Conservation (phyloP, 2,888 invertebrate species). For the Dioctria linearis region DNA sequence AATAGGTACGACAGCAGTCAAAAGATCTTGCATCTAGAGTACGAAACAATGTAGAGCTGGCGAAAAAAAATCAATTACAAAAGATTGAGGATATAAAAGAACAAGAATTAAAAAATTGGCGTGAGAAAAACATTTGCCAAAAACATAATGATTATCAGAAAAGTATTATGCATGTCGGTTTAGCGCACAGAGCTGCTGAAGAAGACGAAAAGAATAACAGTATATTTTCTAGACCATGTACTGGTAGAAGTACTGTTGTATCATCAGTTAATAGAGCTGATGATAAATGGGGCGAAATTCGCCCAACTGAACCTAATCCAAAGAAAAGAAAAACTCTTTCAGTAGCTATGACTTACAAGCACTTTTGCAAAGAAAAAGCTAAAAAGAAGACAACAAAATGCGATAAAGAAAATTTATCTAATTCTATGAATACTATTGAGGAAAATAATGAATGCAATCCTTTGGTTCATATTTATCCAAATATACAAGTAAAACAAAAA, state of each 20-base stretch:
- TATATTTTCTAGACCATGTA: background rate
- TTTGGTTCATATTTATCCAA: background rate
- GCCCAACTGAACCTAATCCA: background rate
- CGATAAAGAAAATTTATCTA: slow-evolving; percentile 44
- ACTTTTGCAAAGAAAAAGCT: slow-evolving; percentile 25
- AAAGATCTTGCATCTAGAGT: slow-evolving; percentile 74
- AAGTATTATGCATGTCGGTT: slow-evolving; percentile 29
- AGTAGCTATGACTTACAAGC: background rate
- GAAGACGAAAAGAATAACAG: background rate
- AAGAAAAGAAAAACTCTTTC: background rate
- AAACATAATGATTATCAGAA: slow-evolving; percentile 40
- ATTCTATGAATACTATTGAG: slow-evolving; percentile 10
- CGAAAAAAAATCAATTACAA: slow-evolving; percentile 72
- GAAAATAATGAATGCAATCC: background rate
- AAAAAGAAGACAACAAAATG: background rate
- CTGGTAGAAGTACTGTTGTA: no score
- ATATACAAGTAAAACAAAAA: background rate
- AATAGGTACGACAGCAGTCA: slow-evolving; percentile 77
- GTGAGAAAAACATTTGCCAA: slow-evolving; percentile 57
- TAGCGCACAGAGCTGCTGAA: slow-evolving; percentile 55
- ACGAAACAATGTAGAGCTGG: slow-evolving; percentile 73
- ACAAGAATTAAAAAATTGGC: slow-evolving; percentile 71
- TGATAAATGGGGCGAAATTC: background rate
- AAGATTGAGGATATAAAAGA: slow-evolving; percentile 72
- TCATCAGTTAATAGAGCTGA: background rate